phyloP scores from a whole-genome alignment of 2,888 invertebrate species.

The Heliconius cydno region DNA sequence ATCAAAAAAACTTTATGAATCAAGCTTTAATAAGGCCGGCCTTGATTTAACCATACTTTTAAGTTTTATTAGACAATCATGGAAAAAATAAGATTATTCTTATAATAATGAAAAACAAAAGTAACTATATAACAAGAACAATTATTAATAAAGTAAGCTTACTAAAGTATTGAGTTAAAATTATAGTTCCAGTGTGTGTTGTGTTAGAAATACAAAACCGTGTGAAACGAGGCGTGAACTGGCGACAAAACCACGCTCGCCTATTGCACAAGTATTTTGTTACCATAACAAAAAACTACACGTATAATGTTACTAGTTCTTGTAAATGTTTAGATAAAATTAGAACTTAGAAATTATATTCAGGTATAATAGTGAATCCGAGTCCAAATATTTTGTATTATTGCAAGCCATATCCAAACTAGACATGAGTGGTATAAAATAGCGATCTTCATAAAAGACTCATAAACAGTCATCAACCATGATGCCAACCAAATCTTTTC shows the following conservation, averaged over 20 bases:
- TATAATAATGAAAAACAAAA: background rate
- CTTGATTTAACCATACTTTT: background rate
- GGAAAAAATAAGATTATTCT: background rate
- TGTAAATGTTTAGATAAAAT: background rate
- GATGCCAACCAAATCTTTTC: no score
- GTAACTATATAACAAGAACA: background rate
- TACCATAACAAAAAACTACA: background rate
- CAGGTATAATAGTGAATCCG: background rate
- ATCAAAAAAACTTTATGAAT: conserved; percentile 13
- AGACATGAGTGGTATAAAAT: background rate
- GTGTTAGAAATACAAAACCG: conserved; percentile 43
- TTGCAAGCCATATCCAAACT: background rate
- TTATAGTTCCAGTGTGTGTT: conserved; percentile 19
- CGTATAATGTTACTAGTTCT: background rate
- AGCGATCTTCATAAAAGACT: no score
- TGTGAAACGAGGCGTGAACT: conserved; percentile 38
- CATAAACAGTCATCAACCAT: no score
- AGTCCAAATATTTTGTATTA: background rate
- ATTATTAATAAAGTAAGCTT: background rate
- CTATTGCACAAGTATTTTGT: conserved; percentile 16
- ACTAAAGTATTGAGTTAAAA: background rate
- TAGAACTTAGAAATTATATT: background rate
- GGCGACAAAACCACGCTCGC: conserved; percentile 34
- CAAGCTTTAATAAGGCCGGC: background rate
- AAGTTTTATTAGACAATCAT: background rate